A percentile compares a stretch with the other conserved stretches of the same genome.
These are phyloP conservation scores for Ophiothrix spiculata DNA, from an alignment of 35 echinoderm and acorn worm genomes.

Conservation along the genomic window DNA sequence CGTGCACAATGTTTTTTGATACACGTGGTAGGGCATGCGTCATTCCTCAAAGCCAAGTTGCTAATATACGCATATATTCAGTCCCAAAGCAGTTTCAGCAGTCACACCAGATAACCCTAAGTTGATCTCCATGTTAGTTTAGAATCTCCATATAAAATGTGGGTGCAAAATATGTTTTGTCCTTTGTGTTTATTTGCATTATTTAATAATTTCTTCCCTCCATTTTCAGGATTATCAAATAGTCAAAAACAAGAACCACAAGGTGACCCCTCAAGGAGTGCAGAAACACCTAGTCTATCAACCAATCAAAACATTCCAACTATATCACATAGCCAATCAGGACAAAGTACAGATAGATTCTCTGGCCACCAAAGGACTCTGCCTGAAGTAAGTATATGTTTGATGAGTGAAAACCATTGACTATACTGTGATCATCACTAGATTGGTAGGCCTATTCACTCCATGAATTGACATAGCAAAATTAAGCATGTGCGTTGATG, in stretches of 20 bases:
- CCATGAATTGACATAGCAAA: too few relatives aligned
- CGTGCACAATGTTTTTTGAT: neutral
- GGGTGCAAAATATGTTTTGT: neutral
- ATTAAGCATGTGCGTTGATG: too few relatives aligned
- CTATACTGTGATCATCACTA: too few relatives aligned
- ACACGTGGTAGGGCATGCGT: neutral
- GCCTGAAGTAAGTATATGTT: neutral
- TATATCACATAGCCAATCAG: neutral
- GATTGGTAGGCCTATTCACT: too few relatives aligned
- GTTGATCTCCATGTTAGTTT: neutral
- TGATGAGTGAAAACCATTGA: too few relatives aligned
- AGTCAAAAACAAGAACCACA: neutral
- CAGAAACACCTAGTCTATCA: neutral
- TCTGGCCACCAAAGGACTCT: neutral
- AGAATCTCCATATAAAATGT: neutral
- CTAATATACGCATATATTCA: neutral
- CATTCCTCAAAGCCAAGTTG: neutral
- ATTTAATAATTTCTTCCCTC: neutral
- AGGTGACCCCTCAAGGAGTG: neutral
- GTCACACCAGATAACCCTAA: neutral
- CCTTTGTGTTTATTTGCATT: neutral
- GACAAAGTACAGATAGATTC: neutral
- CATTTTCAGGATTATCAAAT: neutral
- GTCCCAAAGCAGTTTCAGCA: neutral
- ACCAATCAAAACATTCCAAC: neutral